Percentiles rank a stretch among this genome's conserved stretches.
phyloP scores from a whole-genome alignment of 2,888 invertebrate genomes.

The Melanchra persicariae region DNA sequence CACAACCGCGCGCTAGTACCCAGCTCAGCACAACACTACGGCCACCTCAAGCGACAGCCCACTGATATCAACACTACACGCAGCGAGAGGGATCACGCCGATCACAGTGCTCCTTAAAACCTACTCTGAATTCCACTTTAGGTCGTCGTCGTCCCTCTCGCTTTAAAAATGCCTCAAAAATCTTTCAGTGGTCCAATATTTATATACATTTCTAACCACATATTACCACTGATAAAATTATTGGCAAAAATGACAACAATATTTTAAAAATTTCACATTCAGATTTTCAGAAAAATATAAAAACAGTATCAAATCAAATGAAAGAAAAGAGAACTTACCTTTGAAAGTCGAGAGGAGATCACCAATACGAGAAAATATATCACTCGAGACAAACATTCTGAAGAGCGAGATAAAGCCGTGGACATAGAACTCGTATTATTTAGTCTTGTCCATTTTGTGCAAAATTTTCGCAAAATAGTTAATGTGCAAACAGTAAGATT shows the following conservation, averaged over 20 bases:
- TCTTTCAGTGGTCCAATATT: constrained; percentile 34
- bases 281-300: constrained; percentile 53
- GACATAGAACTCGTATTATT: constrained; percentile 81
- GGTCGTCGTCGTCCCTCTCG: constrained; percentile 52
- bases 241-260: constrained; percentile 25
- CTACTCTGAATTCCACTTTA: neutral
- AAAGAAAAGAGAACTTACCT: constrained; percentile 83
- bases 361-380: constrained; percentile 74
- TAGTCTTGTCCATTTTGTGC: constrained; percentile 81
- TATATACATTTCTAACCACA: constrained; percentile 49
- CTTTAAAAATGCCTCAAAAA: constrained; percentile 38
- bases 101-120: neutral
- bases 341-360: constrained; percentile 71
- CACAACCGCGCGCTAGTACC: constrained; percentile 72
- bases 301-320: constrained; percentile 63
- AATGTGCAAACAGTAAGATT: constrained; percentile 72
- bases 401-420: constrained; percentile 79
- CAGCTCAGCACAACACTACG: constrained; percentile 16
- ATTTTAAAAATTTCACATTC: constrained; percentile 48
- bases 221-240: constrained; percentile 24
- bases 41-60: constrained; percentile 59
- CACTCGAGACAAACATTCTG: constrained; percentile 83
- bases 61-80: constrained; percentile 51
- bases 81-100: constrained; percentile 37
- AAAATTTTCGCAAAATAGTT: constrained; percentile 73